Percentiles rank a stretch among this genome's conserved stretches.
Evolutionary conservation across 2,888 invertebrate genomes (phyloP).

Genomic region (Polylopha cassiicola): DNA sequence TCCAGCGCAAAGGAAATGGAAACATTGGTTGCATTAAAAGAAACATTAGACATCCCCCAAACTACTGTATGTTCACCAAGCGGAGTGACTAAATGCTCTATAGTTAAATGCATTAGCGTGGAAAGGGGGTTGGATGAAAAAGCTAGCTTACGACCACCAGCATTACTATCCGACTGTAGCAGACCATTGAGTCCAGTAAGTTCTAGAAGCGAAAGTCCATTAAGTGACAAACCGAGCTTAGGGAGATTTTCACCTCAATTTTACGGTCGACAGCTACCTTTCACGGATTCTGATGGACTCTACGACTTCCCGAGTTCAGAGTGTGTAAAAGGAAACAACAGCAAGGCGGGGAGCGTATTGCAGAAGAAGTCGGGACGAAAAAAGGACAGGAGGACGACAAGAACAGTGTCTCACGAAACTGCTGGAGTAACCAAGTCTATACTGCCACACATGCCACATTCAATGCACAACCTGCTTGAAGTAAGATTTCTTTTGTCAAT

Average conservation of each 20-base stretch:
- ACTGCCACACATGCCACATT: conserved; percentile 71
- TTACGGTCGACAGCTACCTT: conserved; percentile 82
- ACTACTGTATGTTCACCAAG: conserved; percentile 63
- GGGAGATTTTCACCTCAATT: conserved; percentile 84
- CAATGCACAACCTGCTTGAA: conserved; percentile 79
- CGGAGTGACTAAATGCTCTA: conserved; percentile 70
- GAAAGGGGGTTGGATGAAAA: conserved; percentile 73
- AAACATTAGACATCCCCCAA: conserved; percentile 66
- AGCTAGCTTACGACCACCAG: conserved; percentile 60
- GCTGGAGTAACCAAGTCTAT: conserved; percentile 74
- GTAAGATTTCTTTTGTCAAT: conserved; percentile 42
- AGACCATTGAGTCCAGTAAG: conserved; percentile 83
- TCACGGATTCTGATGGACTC: conserved; percentile 87
- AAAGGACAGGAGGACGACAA: conserved; percentile 78
- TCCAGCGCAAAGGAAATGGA: conserved; percentile 81
- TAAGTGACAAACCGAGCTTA: conserved; percentile 83
- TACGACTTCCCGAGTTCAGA: conserved; percentile 89
- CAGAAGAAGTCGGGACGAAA: conserved; percentile 80
- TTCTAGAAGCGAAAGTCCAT: conserved; percentile 86
- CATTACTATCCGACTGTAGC: conserved; percentile 78
- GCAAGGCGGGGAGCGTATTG: conserved; percentile 63
- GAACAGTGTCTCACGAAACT: conserved; percentile 67
- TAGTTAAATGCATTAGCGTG: conserved; percentile 76
- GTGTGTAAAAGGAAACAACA: conserved; percentile 76
- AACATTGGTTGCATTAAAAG: conserved; percentile 57